A percentile compares a stretch with the other conserved stretches of the same genome.
These are phyloP conservation scores for Nannospalax galili DNA, from an alignment of 2,113 vertebrate species.

Conservation along the genomic window DNA sequence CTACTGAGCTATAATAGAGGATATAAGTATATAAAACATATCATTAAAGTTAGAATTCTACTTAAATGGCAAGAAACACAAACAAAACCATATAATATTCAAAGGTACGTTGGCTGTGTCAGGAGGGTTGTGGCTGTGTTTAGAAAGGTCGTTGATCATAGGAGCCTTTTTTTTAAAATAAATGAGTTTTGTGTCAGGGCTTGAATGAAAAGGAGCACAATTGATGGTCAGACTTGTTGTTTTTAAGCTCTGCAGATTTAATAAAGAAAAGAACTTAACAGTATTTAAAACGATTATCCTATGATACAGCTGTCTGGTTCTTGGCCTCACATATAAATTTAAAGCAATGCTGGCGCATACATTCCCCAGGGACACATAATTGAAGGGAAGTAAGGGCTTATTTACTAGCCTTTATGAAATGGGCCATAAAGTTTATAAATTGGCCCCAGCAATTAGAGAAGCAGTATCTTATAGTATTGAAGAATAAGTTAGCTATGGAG, in stretches of 20 bases:
- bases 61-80: conserved; percentile 20
- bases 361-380: conserved; percentile 67
- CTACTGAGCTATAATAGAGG: conserved; percentile 14
- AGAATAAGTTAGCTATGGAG: conserved; percentile 44
- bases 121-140: background rate
- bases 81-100: conserved; percentile 20
- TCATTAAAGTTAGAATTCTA: background rate
- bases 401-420: conserved; percentile 80
- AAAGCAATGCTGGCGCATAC: conserved; percentile 37
- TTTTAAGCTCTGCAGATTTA: conserved; percentile 69
- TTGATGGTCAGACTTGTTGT: conserved; percentile 66
- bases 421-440: conserved; percentile 78
- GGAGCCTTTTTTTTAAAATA: conserved; percentile 39
- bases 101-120: background rate
- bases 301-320: conserved; percentile 68
- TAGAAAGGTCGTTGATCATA: conserved; percentile 9
- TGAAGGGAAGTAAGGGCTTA: conserved; percentile 72
- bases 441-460: conserved; percentile 54
- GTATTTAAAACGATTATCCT: conserved; percentile 76
- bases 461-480: conserved; percentile 67
- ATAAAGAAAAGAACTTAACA: conserved; percentile 69
- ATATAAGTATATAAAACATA: conserved; percentile 9
- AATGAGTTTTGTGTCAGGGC: background rate
- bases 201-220: conserved; percentile 66
- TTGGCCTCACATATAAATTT: conserved; percentile 63